Base-by-base conservation (phyloP, 2,797 vertebrate species). In the Chaenodraco wilsoni region DNA sequence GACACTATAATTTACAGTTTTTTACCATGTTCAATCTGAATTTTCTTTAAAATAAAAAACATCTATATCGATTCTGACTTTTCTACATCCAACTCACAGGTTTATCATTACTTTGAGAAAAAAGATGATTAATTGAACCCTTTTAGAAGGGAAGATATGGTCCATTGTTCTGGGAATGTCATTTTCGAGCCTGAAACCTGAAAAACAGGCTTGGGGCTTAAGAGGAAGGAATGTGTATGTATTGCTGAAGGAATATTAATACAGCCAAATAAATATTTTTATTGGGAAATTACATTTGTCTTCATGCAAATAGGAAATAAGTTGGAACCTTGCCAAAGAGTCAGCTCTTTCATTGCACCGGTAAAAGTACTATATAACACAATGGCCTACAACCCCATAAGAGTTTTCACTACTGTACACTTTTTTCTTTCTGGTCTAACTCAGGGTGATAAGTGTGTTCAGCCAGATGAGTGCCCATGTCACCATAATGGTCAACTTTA, bases 381-480 rank as follows among this genome's bases (percentile, higher is more conserved):
- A 27, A 27, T 27, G 27, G 27, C 27, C 27, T 27, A 27, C 27
- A 1, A 56, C 21, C 11, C 9, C 10, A 19, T 27, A 63, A 16
- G 8, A 44, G 16, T 7, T 45, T 44, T 69, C 3, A 57, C 8
- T 3, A 10, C 10, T 21, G 2, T n/a, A n/a, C 3, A 12, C 56
- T n/a, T 4, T 68, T 23, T 67, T 2, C 21, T 67, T 15, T 51
- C 0, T 9, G 5, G 8, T 78, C 56, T 1, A 13, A 27, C 9
- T 19, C 51, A 98, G 97, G 94, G 82, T 0, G 94, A 96, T 49
- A 87, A 9, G 46, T 98, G 97, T 21, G 93, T 98, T 46, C 51
- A 82, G 0, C 96, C 96, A 0, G 93, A 95, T 0, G 87, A 95
- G 65, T 99, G 97, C 66, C 97, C 97, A 0, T 98, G 97, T 84